Evolutionary conservation across 2,888 invertebrate species (phyloP), one percentile per base, ranked within the genome.

Genomic region (Lagria hirta): DNA sequence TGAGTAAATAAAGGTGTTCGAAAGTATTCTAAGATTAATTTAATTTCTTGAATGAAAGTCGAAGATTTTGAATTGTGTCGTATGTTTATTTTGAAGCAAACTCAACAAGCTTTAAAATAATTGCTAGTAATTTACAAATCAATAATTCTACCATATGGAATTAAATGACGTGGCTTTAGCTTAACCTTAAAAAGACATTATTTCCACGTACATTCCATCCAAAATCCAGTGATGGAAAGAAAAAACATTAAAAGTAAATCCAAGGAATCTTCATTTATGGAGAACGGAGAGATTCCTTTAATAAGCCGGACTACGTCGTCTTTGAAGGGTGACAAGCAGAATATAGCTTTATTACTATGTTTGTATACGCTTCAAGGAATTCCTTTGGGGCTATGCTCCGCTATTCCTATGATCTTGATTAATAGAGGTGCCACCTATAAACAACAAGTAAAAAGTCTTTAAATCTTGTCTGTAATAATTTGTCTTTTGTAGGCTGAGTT

Each of bases 351-450:
- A 44, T 76, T 99, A 29, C 79, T 96, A 52, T 92, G 97, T 69
- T 76, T 99, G 3, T 99, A 99, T 68, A 80, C 98, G 23, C 76
- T 98, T 12, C 93, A 95, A 79, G 98, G 98, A 3, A 88, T 92
- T 68, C 99, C 99, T 0, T 74, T 99, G 2, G 99, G 99, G 1
- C 73, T 99, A 15, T 91, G 91, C 23, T 87, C 90, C 11, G 93
- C 96, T 15, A 86, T 99, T 56, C 98, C 99, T 0, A 92, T 98
- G 88, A 79, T 99, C 36, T 75, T 99, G 40, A 93, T 94, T 68
- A 92, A 94, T 69, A 81, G 89, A 40, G 88, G 92, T 42, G 90
- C 94, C 37, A 91, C 88, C 48, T 99, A 98, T 69, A 88, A 86
- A 57, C 90, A 98, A 69, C 98, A 99, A 78, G 86, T 80, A 67